Evolutionary conservation across 2,113 vertebrate species (phyloP).

Genomic region (Chrysochloris asiatica): DNA sequence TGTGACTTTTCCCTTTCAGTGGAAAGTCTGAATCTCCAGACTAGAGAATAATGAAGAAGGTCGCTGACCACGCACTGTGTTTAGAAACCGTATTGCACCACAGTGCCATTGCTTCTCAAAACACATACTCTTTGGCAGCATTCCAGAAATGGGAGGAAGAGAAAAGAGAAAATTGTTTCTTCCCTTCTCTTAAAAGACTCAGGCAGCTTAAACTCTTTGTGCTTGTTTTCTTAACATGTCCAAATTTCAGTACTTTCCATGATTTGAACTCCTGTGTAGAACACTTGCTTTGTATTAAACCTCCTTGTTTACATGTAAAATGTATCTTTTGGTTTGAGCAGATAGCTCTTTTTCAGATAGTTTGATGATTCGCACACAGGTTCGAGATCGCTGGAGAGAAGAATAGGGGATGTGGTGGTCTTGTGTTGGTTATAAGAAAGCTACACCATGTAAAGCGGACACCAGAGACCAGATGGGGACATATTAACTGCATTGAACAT

Average conservation of each 20-base stretch:
- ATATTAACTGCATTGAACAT: constrained; percentile 78
- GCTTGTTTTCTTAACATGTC: constrained; percentile 86
- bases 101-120: constrained; percentile 83
- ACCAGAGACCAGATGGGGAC: constrained; percentile 81
- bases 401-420: constrained; percentile 22
- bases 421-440: constrained; percentile 71
- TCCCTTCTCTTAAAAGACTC: constrained; percentile 80
- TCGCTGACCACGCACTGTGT: constrained; percentile 82
- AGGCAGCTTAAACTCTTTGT: constrained; percentile 92
- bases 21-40: constrained; percentile 74
- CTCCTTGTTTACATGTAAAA: constrained; percentile 82
- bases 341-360: constrained; percentile 74
- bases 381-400: constrained; percentile 67
- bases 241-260: constrained; percentile 80
- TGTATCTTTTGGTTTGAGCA: constrained; percentile 80
- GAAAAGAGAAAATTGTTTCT: constrained; percentile 39
- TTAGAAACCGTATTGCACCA: constrained; percentile 70
- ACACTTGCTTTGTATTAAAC: constrained; percentile 83
- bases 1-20: constrained; percentile 69
- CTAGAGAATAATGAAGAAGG: constrained; percentile 76
- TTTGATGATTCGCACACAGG: constrained; percentile 73
- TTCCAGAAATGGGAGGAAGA: constrained; percentile 85
- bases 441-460: constrained; percentile 70
- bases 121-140: constrained; percentile 81
- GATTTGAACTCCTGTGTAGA: constrained; percentile 83